Base-by-base conservation (phyloP, 1,140 invertebrate species). In the Brachionus sp. region DNA sequence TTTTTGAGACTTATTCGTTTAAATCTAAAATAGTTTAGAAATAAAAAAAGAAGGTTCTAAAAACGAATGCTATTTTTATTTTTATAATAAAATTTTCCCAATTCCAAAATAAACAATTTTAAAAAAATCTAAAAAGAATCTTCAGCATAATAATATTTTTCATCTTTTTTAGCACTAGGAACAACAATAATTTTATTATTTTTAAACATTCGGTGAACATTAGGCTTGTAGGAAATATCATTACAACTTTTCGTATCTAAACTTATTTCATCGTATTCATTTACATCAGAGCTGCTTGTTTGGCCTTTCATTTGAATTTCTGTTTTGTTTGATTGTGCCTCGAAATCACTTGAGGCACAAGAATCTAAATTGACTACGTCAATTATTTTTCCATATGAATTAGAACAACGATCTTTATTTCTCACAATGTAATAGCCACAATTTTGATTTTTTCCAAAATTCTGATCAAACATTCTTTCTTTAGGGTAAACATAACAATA, bases 181-280 rank as follows among this genome's bases (percentile, higher is more conserved):
- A 75, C 37, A 5, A 75, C 39, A 46, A 75, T 46, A 25, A 46
- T n/a, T 75, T 75, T 75, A 46, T 75, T 75, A 33, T 44, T 75
- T 46, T 25, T 44, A 46, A 75, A 75, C 19, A 75, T 19, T 12
- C 23, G 19, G 29, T 75, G 70, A 46, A 44, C 10, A 33, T 44
- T 75, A 13, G 70, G 23, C 10, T 44, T 75, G 23, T 75, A 46
- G 2, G 23, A 7, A 46, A 7, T 23, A 25, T 46, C 42, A 75
- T 75, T 50, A 23, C 19, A 9, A 57, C n/a, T 73, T 23, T 73
- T 44, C 16, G 16, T 19, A 46, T 75, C 66, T 1, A 70, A 19
- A 13, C 16, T 37, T 35, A 70, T 70, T 19, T 70, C 66, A 19
- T 37, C 66, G 37, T 70, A 70, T 16, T 37, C 66, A 70, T 70